phyloP scores from a whole-genome alignment of 2,113 vertebrate species.

The Menura novaehollandiae region DNA sequence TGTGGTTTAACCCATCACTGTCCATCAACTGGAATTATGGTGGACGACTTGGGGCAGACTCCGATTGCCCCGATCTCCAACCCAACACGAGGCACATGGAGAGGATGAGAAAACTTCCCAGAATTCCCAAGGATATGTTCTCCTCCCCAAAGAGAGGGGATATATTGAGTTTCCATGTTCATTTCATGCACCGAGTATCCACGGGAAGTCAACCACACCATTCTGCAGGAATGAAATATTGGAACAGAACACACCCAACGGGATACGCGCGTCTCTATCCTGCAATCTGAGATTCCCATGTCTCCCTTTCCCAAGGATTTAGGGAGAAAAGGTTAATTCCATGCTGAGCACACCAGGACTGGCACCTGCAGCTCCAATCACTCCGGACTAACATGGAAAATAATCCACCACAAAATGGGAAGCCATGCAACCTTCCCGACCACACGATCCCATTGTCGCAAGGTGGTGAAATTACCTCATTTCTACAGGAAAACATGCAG shows the following conservation, averaged over 20 bases:
- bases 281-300: fast-evolving
- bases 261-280: fast-evolving
- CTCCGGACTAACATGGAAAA: not conserved
- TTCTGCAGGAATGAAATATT: not conserved
- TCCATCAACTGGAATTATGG: not conserved
- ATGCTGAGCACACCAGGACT: not conserved
- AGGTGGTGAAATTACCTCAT: not conserved
- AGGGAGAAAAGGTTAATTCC: not conserved
- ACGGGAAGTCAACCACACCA: fast-evolving
- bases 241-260: not conserved
- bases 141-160: not conserved
- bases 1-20: not conserved
- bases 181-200: not conserved
- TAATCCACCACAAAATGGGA: not conserved
- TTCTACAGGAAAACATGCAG: not conserved
- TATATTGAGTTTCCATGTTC: not conserved
- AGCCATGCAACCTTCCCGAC: not conserved
- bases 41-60: fast-evolving
- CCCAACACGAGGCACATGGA: not conserved
- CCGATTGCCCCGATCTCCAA: not conserved
- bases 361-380: not conserved
- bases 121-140: fast-evolving
- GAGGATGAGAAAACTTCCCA: not conserved
- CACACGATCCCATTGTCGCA: fast-evolving
- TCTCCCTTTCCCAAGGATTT: not conserved